Evolutionary conservation across 1,140 invertebrate species (phyloP), one percentile per base, ranked within the genome.

Genomic region (Drosophila teissieri): DNA sequence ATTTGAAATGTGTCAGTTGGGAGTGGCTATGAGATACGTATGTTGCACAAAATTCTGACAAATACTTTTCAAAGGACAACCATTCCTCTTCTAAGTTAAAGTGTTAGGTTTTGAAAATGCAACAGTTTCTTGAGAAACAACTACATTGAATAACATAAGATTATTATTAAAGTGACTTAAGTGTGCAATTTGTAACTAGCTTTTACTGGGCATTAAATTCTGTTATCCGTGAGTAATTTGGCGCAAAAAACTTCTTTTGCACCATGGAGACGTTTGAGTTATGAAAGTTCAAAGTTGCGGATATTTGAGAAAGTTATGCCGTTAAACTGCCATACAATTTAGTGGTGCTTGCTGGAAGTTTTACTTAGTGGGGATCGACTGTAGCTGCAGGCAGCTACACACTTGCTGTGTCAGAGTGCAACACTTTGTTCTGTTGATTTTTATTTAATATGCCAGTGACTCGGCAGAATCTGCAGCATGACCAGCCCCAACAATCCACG

Each of bases 361-460:
- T 53, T 27, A 31, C 40, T 34, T 61, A 40, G 17, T 12, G 62
- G 58, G 36, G 52, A 37, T 60, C 51, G 37, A 44, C 53, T 80
- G 70, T 79, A 45, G 48, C 45, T 56, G 53, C 36, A 22, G 37
- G 36, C 12, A 46, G 22, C 48, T 22, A 24, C 31, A 31, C 31
- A 14, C 0, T 39, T 17, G 17, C 46, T 27, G 34, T 62, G 55
- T 73, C 24, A 58, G 72, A 62, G 48, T 75, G 83, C 78, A 86
- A 86, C 83, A 88, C 73, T 77, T 78, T 81, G 44, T 54, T 54
- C 45, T 45, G 42, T 65, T 64, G 68, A 57, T 68, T 72, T 49
- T 72, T 72, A 72, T 72, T 72, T 57, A 72, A 61, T 51, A 42
- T 45, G 48, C 44, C 39, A 78, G 63, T 86, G 83, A 88, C 63